Conservation (phyloP, 2,888 invertebrate species). For the Diarsia brunnea region DNA sequence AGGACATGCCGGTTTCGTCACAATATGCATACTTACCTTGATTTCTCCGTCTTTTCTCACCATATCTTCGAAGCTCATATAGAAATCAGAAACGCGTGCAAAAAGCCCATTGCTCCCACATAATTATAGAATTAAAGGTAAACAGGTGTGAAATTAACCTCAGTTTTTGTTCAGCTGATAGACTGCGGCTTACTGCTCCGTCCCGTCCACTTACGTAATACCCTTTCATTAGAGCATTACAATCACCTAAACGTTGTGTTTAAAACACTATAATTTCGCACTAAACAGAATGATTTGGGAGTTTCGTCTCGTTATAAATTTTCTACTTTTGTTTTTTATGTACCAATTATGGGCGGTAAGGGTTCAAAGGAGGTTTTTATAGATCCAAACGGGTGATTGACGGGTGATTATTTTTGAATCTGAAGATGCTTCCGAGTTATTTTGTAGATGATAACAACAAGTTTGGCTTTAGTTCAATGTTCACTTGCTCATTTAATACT, state of each 20-base stretch:
- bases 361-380: constrained; percentile 85
- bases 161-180: constrained; percentile 87
- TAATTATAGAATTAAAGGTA: constrained; percentile 88
- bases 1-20: no score
- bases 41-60: not conserved
- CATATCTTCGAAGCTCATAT: not conserved
- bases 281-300: constrained; percentile 89
- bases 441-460: constrained; percentile 79
- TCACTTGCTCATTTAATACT: constrained; percentile 70
- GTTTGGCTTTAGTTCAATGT: constrained; percentile 71
- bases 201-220: constrained; percentile 85
- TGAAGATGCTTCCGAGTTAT: constrained; percentile 85
- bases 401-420: constrained; percentile 88
- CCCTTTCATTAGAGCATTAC: constrained; percentile 83
- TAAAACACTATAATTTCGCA: constrained; percentile 90
- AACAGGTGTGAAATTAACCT: constrained; percentile 90
- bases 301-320: constrained; percentile 89
- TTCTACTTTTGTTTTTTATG: constrained; percentile 88
- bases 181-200: constrained; percentile 84
- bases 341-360: constrained; percentile 84
- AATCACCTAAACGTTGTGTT: constrained; percentile 87
- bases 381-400: constrained; percentile 84
- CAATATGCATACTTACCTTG: no score
- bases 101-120: constrained; percentile 81
- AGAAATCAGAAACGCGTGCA: constrained; percentile 78